Evolutionary conservation across 2,113 vertebrate species (phyloP).

Genomic region (Alexandromys fortis): DNA sequence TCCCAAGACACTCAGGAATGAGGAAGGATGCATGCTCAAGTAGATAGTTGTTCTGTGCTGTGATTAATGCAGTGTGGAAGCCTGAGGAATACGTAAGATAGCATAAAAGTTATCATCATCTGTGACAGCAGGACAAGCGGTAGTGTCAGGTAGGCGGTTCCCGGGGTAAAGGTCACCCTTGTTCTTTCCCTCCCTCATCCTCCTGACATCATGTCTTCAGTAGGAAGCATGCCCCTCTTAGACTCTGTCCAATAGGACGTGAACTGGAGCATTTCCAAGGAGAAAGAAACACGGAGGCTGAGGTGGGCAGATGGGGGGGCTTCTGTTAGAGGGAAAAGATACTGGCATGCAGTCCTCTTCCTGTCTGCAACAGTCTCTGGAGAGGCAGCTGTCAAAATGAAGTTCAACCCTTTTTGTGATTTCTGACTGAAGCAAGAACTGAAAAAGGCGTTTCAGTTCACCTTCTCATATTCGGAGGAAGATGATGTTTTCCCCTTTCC

Average conservation of each 20-base stretch:
- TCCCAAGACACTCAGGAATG: neutral
- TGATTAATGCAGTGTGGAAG: neutral
- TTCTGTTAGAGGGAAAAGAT: neutral
- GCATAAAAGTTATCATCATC: neutral
- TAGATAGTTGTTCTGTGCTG: neutral
- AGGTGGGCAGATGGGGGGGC: neutral
- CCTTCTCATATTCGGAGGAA: neutral
- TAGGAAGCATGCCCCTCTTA: slow-evolving; percentile 1
- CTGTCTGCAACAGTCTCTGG: neutral
- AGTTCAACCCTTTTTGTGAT: neutral
- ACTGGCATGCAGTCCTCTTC: neutral
- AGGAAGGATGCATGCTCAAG: neutral
- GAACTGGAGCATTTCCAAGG: neutral
- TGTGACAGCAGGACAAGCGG: neutral
- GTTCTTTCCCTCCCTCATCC: neutral
- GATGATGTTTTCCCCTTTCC: neutral
- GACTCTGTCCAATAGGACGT: neutral
- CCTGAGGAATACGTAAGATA: neutral
- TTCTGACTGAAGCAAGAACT: neutral
- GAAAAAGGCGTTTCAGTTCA: neutral
- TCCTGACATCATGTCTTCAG: neutral
- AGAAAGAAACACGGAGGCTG: neutral
- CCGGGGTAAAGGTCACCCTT: neutral
- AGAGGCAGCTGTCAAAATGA: neutral
- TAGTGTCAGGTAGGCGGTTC: neutral